Evolutionary conservation across 1,140 invertebrate species (phyloP).

Genomic region (Pseudomyrmex gracilis): DNA sequence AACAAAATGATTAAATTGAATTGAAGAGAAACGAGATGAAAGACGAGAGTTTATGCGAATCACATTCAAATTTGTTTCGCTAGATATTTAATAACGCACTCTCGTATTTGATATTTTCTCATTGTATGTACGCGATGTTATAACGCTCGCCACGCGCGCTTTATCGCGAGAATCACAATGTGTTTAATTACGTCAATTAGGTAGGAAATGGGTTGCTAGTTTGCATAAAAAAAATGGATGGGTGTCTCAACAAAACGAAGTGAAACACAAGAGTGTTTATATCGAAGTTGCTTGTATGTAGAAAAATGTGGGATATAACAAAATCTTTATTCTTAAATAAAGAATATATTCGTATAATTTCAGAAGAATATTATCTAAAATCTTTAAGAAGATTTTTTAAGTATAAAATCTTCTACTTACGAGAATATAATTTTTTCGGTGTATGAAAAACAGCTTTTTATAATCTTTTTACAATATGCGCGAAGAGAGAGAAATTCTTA

Average conservation of each 20-base stretch:
- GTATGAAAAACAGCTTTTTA: neutral
- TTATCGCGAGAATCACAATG: slow-evolving; percentile 31
- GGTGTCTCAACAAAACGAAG: neutral
- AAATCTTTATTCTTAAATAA: too few relatives aligned
- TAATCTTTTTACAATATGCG: neutral
- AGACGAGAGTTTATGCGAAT: slow-evolving; percentile 44
- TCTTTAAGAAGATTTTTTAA: too few relatives aligned
- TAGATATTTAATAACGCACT: slow-evolving; percentile 50
- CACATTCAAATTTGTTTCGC: slow-evolving; percentile 53
- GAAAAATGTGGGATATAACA: neutral
- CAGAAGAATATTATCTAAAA: too few relatives aligned
- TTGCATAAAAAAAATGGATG: slow-evolving; percentile 30
- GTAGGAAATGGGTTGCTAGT: slow-evolving; percentile 44
- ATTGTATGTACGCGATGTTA: slow-evolving; percentile 29
- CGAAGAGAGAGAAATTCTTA: neutral
- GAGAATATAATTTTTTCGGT: too few relatives aligned
- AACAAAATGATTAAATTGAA: neutral
- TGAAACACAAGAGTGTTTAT: neutral
- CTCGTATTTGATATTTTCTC: neutral
- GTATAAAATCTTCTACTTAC: too few relatives aligned
- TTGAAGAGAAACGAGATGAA: neutral
- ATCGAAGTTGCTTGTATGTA: neutral
- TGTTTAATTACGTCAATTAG: slow-evolving; percentile 47
- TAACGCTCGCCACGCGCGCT: slow-evolving; percentile 36
- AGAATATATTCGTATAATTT: too few relatives aligned